Evolutionary conservation across 2,113 vertebrate genomes (phyloP), one percentile per base, ranked within the genome.

Genomic region (Sceloporus tristichus): DNA sequence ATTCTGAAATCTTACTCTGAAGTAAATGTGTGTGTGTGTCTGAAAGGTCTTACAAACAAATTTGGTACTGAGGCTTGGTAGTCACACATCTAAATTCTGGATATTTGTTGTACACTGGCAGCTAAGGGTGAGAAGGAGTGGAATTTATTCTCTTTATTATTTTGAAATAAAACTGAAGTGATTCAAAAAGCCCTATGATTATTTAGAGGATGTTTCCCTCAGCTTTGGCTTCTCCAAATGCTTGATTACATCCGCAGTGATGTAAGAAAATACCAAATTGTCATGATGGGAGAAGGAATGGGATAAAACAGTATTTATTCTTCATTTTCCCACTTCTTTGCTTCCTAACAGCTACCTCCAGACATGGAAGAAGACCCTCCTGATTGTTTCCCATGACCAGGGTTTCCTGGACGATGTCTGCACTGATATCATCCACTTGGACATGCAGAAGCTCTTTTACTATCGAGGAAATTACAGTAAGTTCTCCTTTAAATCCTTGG

Each of bases 361-460:
- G 92, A 96, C 97, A 84, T 99, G 98, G 98, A 98, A 98, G 96
- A 99, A 99, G 94, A 99, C 98, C 0, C 94, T 99, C 14, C 97
- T 99, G 42, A 98, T 98, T 4, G 98, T 99, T 75, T 99, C 98
- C 74, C 98, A 99, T 0, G 98, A 99, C 96, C 98, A 99, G 91
- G 98, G 98, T 42, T 99, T 99, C 94, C 95, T 99, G 27, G 98
- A 99, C 0, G 98, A 99, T 0, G 98, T 99, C 54, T 99, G 98
- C 92, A 98, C 98, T 0, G 98, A 99, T 80, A 98, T 99, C 75
- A 94, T 98, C 87, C 98, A 99, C 89, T 91, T 99, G 0, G 98
- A 99, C 84, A 92, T 96, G 78, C 98, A 99, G 94, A 97, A 98
- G 9, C 98, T 99, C 59, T 98, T 96, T 91, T 99, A 98, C 89